Conservation (phyloP, 2,113 vertebrate genomes). For the Mesitornis unicolor region DNA sequence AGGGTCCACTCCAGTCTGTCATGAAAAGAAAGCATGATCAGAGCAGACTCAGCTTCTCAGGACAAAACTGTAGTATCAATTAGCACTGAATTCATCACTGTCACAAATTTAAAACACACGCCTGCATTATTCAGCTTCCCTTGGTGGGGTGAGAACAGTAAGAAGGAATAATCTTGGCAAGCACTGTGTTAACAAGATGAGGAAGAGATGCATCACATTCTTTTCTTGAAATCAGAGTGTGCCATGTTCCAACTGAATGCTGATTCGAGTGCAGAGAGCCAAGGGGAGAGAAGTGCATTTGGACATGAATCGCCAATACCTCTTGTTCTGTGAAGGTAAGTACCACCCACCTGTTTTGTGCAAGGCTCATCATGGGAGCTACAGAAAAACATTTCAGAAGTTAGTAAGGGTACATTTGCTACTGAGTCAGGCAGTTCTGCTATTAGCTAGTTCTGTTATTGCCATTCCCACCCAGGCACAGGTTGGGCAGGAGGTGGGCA, state of each 20-base stretch:
- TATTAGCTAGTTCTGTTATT: not conserved
- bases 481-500: not conserved
- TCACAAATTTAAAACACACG: not conserved
- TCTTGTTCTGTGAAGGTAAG: not conserved
- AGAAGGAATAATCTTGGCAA: conserved; percentile 32
- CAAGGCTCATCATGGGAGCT: conserved; percentile 11
- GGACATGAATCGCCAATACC: not conserved
- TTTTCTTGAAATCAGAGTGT: not conserved
- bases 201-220: not conserved
- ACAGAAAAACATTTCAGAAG: conserved; percentile 12
- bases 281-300: not conserved
- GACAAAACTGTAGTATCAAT: not conserved
- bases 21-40: not conserved
- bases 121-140: not conserved
- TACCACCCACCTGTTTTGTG: conserved; percentile 12
- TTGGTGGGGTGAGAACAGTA: not conserved
- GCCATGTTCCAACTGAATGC: not conserved
- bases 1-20: conserved; percentile 88
- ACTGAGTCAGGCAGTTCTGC: not conserved
- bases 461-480: not conserved
- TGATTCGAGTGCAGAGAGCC: conserved; percentile 14
- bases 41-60: not conserved
- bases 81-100: not conserved
- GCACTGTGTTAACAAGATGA: not conserved
- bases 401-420: not conserved